phyloP scores from a whole-genome alignment of 1,140 invertebrate species.

The Neodiprion virginianus region DNA sequence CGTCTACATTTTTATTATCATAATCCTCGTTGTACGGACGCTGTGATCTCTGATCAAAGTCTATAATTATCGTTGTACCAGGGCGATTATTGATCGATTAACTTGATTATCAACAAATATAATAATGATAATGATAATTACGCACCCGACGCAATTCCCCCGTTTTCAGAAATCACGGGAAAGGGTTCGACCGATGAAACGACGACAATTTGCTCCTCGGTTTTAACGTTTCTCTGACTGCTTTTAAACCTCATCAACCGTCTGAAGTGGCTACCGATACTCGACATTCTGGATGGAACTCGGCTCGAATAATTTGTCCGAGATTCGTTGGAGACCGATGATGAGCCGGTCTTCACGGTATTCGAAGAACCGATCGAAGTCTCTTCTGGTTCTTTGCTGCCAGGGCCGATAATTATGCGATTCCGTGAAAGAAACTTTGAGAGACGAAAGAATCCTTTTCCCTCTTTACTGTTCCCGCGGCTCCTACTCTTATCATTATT shows the following conservation, averaged over 20 bases:
- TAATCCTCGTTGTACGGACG: too few species aligned
- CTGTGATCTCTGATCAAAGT: too few species aligned
- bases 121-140: too few species aligned
- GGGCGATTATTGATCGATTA: too few species aligned
- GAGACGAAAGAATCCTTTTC: not conserved
- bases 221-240: constrained; percentile 8
- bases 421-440: not conserved
- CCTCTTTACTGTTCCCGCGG: not conserved
- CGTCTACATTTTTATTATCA: too few species aligned
- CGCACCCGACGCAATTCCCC: not conserved
- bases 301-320: constrained; percentile 37
- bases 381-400: not conserved
- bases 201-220: constrained; percentile 8
- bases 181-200: not conserved
- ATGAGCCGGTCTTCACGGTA: not conserved
- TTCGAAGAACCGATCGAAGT: not conserved
- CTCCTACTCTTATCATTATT: too few species aligned
- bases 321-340: constrained; percentile 9
- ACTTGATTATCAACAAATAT: too few species aligned
- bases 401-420: not conserved
- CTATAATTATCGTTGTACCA: too few species aligned
- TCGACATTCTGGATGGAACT: constrained; percentile 30
- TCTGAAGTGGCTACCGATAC: constrained; percentile 37
- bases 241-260: constrained; percentile 40
- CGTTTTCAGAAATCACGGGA: not conserved